Base-by-base conservation (phyloP, 2,113 vertebrate species). In the Entelurus aequoreus region DNA sequence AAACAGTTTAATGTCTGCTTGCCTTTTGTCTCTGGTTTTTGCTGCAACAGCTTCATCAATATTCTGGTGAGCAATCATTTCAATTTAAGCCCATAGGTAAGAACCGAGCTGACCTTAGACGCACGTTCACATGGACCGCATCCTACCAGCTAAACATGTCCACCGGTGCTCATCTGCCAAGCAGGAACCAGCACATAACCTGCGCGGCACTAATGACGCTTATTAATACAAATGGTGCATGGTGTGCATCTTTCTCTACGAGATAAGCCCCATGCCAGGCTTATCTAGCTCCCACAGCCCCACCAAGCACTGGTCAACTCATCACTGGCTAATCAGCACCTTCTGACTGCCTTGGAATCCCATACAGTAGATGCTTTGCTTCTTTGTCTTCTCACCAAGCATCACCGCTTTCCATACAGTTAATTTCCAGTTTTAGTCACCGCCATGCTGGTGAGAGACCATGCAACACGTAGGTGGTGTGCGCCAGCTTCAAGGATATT, bases 141-240 rank as follows among this genome's bases (percentile, higher is more conserved):
- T 46, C 10, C 42, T 93, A 93, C 92, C 93, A 93, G 93, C 92
- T 94, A 96, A 96, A 96, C 93, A 96, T 94, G 94, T 94, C 93
- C 92, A 93, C 93, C 91, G 94, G 92, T 92, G 67, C 77, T 46
- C 66, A 50, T 68, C 57, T 16, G 88, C 91, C 92, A 91, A 91
- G 92, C 90, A 93, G 91, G 92, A 92, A 94, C 93, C 90, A 85
- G 88, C 90, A 92, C 89, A 93, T 90, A 95, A 93, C 94, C 94
- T 94, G 81, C 86, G 91, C 90, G 91, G 90, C 92, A 92, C 12
- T 11, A 46, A 46, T 46, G 42, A 46, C 12, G 42, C 42, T 12
- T 46, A 11, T 46, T 12, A 46, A 46, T 46, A 46, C 4, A 46
- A 46, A 46, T 42, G 40, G 8, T 46, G 90, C 86, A 90, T 86